Percentiles rank a stretch among this genome's conserved stretches.
Evolutionary conservation across 2,113 vertebrate genomes (phyloP).

Genomic region (Marmota monax): DNA sequence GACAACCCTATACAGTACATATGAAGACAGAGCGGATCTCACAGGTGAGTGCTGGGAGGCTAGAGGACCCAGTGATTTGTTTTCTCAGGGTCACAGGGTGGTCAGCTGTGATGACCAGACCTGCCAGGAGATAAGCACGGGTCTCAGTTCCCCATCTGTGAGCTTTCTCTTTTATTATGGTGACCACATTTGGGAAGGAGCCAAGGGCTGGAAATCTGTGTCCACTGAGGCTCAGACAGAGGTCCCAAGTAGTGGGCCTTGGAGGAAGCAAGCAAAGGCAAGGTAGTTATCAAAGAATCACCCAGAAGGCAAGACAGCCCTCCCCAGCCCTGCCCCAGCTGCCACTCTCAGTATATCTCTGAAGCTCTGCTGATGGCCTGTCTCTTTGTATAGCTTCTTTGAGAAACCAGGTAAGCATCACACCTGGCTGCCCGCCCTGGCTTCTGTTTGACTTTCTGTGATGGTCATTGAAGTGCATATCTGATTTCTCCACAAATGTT

Average conservation of each 20-base stretch:
- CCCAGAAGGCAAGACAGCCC: too few species aligned
- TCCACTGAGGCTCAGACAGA: not conserved
- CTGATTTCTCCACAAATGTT: not conserved
- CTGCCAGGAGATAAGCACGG: fast-evolving
- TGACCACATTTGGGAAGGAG: not conserved
- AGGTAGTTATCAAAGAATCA: not conserved
- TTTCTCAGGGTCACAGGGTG: too few species aligned
- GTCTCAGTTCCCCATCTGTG: fast-evolving
- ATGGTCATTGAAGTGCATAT: not conserved
- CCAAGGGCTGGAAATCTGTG: not conserved
- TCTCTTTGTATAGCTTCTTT: not conserved
- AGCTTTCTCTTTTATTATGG: not conserved
- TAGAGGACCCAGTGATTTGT: too few species aligned
- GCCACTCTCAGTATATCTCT: not conserved
- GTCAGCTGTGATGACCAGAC: too few species aligned
- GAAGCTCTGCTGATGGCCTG: not conserved
- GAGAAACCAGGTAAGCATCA: not conserved
- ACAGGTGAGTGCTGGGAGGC: not conserved
- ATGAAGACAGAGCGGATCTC: too few species aligned
- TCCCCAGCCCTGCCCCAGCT: fast-evolving
- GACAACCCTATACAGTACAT: fast-evolving
- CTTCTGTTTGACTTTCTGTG: not conserved
- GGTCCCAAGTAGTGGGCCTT: not conserved
- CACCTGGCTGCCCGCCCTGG: fast-evolving
- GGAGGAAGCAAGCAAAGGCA: not conserved